Conservation (phyloP, 2,888 invertebrate species). For the Gonocerus acuteangulatus region DNA sequence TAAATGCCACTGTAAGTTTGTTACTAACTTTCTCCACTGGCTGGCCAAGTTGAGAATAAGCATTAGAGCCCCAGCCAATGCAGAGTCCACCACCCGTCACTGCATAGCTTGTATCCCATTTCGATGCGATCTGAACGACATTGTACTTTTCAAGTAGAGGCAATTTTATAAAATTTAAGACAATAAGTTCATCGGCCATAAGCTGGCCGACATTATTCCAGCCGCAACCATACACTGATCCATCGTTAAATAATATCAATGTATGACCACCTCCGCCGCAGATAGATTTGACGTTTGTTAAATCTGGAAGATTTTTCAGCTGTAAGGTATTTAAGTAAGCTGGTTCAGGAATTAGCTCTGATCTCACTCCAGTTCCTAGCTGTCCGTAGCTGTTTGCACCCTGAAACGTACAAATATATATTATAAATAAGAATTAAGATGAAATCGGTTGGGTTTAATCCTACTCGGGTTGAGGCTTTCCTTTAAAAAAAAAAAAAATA, state of each 20-base stretch:
- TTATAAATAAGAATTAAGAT: not conserved
- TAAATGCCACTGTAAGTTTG: too few relatives aligned
- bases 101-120: slow-evolving; percentile 77
- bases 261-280: slow-evolving; percentile 73
- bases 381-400: slow-evolving; percentile 81
- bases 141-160: slow-evolving; percentile 42
- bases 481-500: too few relatives aligned
- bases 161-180: slow-evolving; percentile 39
- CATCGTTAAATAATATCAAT: slow-evolving; percentile 57
- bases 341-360: slow-evolving; percentile 57
- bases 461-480: too few relatives aligned
- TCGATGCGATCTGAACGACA: slow-evolving; percentile 60
- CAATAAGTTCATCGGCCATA: slow-evolving; percentile 50
- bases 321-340: slow-evolving; percentile 41
- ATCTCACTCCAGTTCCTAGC: slow-evolving; percentile 58
- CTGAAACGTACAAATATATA: slow-evolving; percentile 46
- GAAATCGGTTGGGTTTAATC: too few relatives aligned
- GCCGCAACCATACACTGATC: slow-evolving; percentile 67
- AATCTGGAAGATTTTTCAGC: slow-evolving; percentile 28
- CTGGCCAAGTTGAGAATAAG: slow-evolving; percentile 66
- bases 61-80: slow-evolving; percentile 77
- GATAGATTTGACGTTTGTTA: slow-evolving; percentile 53
- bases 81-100: slow-evolving; percentile 60
- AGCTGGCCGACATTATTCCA: slow-evolving; percentile 70
- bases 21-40: slow-evolving; percentile 43